These are phyloP conservation scores for Brachypteracias leptosomus DNA, from an alignment of 2,113 vertebrate species.

Conservation along the genomic window DNA sequence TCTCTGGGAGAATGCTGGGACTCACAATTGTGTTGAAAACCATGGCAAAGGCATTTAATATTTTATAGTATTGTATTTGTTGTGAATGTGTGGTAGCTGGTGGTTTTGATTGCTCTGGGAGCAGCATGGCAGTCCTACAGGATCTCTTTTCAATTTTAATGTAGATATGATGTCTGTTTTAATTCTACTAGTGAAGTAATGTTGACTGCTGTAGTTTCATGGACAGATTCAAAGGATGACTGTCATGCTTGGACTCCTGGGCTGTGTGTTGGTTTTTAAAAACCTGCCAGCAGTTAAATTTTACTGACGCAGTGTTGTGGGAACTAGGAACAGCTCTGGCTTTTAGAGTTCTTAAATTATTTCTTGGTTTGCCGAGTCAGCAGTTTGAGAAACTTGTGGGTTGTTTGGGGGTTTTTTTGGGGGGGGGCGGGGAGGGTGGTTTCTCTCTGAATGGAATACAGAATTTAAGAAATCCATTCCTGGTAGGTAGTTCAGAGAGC, in stretches of 20 bases:
- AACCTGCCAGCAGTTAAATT: neutral
- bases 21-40: neutral
- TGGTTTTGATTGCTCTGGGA: neutral
- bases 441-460: neutral
- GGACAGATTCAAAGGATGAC: neutral
- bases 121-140: neutral
- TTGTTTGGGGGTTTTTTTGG: no score
- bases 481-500: neutral
- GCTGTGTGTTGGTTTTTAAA: neutral
- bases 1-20: neutral
- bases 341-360: neutral
- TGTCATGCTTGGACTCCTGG: neutral
- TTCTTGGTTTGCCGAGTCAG: neutral
- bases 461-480: neutral
- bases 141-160: neutral
- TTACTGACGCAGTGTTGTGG: neutral
- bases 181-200: neutral
- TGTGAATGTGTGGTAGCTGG: neutral
- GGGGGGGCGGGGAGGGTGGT: no score
- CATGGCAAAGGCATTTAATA: neutral
- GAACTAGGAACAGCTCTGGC: neutral
- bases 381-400: neutral
- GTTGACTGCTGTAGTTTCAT: neutral
- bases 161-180: neutral
- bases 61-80: neutral